Conservation (phyloP, 2,113 vertebrate genomes). For the Eidolon helvum region DNA sequence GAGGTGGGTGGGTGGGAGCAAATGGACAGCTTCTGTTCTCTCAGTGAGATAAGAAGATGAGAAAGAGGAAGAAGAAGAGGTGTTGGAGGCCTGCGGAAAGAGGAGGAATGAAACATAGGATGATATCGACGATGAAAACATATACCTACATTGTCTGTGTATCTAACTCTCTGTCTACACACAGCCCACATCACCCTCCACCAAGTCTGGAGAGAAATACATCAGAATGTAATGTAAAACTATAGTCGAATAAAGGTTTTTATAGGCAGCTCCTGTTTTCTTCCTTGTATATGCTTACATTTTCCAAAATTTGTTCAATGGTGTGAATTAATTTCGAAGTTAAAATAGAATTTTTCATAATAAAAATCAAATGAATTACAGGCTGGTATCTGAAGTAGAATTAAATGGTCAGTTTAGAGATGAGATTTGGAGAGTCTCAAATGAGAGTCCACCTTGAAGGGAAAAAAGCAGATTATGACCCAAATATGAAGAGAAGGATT, state of each 20-base stretch:
- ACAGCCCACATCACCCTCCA: neutral
- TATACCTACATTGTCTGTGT: neutral
- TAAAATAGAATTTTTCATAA: neutral
- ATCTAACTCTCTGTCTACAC: neutral
- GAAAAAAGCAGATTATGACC: neutral
- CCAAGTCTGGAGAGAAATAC: neutral
- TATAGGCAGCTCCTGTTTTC: neutral
- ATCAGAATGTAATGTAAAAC: neutral
- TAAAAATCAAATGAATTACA: neutral
- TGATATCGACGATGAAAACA: neutral
- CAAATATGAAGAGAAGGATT: neutral
- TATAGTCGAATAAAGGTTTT: neutral
- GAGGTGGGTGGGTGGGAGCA: neutral
- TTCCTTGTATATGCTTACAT: neutral
- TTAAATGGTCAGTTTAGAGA: neutral
- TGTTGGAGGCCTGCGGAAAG: neutral
- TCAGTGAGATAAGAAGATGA: neutral
- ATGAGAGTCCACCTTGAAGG: neutral
- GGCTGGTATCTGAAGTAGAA: neutral
- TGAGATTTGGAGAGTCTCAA: neutral
- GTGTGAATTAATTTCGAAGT: neutral
- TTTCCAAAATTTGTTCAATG: neutral
- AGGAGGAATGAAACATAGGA: neutral
- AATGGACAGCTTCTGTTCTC: neutral
- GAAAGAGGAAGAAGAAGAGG: accelerated